A percentile compares a stretch with the other conserved stretches of the same genome.
These are phyloP conservation scores for Luffia ferchaultella DNA, from an alignment of 2,888 invertebrate genomes.

Conservation along the genomic window DNA sequence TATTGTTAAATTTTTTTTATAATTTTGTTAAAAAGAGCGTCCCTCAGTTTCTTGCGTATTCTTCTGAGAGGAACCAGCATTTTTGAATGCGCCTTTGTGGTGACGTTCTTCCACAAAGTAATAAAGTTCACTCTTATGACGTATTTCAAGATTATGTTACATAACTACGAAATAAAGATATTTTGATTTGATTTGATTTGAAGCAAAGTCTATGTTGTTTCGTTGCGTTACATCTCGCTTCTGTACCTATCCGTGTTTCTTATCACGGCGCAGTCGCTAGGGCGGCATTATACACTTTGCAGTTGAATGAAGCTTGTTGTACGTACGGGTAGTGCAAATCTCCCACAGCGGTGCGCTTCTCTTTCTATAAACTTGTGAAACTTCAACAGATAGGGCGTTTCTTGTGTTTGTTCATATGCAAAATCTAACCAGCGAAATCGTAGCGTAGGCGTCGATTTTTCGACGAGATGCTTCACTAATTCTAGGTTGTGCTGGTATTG, in stretches of 20 bases:
- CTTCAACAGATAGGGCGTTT: background rate
- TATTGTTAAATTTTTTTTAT: too few species aligned
- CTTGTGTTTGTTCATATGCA: background rate
- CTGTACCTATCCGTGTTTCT: background rate
- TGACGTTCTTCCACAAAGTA: too few species aligned
- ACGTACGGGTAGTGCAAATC: background rate
- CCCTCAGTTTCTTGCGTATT: too few species aligned
- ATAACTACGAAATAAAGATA: too few species aligned
- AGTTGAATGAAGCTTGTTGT: background rate
- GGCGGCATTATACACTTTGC: too few species aligned
- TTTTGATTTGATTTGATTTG: background rate
- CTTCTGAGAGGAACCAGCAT: too few species aligned
- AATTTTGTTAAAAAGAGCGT: too few species aligned
- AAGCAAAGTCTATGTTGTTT: background rate
- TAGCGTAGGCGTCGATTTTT: background rate
- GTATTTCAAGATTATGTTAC: too few species aligned
- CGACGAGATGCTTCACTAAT: background rate
- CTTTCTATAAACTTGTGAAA: background rate
- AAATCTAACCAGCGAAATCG: slow-evolving; percentile 2
- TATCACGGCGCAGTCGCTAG: background rate
- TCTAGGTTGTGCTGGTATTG: background rate
- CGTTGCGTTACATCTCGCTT: background rate
- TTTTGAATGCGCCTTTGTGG: too few species aligned
- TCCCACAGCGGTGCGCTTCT: background rate
- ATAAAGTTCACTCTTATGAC: too few species aligned